Conservation (phyloP, 2,888 invertebrate species). For the Quadroppia sp. region DNA sequence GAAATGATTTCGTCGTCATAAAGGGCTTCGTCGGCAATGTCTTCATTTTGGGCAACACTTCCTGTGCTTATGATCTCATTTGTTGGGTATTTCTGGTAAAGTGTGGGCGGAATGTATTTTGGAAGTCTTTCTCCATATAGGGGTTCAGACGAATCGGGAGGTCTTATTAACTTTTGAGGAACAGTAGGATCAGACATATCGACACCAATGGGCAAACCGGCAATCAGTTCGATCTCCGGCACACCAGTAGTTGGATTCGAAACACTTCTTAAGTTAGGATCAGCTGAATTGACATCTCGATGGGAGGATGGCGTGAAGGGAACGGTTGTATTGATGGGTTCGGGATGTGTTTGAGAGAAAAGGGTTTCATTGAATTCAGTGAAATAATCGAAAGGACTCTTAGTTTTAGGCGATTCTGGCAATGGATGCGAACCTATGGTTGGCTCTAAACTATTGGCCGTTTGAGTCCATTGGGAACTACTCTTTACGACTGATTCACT, state of each 20-base stretch:
- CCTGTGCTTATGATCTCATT: conserved; percentile 7
- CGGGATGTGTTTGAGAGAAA: neutral
- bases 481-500: neutral
- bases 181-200: neutral
- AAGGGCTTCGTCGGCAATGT: neutral
- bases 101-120: conserved; percentile 14
- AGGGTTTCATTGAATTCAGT: neutral
- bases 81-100: neutral
- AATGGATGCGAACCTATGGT: neutral
- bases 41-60: neutral
- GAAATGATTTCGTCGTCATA: conserved; percentile 20
- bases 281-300: neutral
- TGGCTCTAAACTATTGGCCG: neutral
- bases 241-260: neutral
- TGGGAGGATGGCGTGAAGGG: neutral
- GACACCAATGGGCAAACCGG: neutral
- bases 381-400: conserved; percentile 27
- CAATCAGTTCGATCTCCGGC: neutral
- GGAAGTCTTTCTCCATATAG: conserved; percentile 15
- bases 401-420: neutral
- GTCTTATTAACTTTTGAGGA: neutral
- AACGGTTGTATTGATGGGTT: neutral
- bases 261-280: neutral
- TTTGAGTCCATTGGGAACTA: neutral
- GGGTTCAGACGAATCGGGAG: neutral